These are phyloP conservation scores for Myioborus miniatus DNA, from an alignment of 2,797 vertebrate genomes.

Conservation along the genomic window DNA sequence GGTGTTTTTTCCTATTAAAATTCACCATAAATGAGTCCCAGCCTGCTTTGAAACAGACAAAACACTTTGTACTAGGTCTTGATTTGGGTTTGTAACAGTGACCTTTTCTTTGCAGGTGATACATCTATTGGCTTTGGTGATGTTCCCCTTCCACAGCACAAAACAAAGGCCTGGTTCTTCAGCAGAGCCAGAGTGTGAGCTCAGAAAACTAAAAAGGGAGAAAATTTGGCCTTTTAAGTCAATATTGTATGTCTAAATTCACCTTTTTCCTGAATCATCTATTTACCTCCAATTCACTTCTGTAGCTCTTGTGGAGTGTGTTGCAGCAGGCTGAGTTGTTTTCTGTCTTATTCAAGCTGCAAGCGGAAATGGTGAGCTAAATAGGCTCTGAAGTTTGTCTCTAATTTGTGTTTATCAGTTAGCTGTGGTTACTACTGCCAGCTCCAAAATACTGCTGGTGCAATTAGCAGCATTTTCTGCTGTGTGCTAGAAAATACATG, in stretches of 20 bases:
- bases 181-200: background rate
- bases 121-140: background rate
- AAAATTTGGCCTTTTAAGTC: background rate
- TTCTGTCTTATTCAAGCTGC: background rate
- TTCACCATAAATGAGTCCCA: background rate
- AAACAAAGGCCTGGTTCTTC: background rate
- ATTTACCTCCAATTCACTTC: background rate
- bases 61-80: background rate
- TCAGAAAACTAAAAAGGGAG: background rate
- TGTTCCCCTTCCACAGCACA: background rate
- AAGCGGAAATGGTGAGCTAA: background rate
- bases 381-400: background rate
- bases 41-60: background rate
- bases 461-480: background rate
- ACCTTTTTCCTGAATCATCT: background rate
- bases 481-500: background rate
- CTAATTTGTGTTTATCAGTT: background rate
- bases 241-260: rapidly evolving
- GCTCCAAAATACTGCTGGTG: background rate
- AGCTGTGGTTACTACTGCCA: background rate
- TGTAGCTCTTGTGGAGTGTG: background rate
- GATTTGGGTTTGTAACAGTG: background rate
- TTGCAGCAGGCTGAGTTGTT: background rate
- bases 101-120: background rate
- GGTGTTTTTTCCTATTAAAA: background rate